Conservation (phyloP, 2,113 vertebrate species). For the Callionymus lyra region DNA sequence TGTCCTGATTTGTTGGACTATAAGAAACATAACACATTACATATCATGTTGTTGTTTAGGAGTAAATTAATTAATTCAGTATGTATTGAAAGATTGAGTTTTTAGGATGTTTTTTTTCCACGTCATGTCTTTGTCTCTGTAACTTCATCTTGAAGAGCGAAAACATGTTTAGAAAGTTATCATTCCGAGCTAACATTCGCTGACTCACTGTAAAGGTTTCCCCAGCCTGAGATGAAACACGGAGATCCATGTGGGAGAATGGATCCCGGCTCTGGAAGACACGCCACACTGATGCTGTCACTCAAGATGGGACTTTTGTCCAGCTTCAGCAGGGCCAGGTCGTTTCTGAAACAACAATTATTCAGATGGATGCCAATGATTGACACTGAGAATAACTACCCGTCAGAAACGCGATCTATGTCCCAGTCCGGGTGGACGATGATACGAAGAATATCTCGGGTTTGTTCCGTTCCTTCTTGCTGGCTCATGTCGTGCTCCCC, state of each 20-base stretch:
- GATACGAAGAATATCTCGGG: slow-evolving; percentile 50
- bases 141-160: too few species aligned
- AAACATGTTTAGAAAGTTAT: too few species aligned
- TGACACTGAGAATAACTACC: slow-evolving; percentile 22
- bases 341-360: slow-evolving; percentile 39
- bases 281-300: slow-evolving; percentile 45
- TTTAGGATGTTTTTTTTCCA: too few species aligned
- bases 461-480: slow-evolving; percentile 56
- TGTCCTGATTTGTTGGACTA: too few species aligned
- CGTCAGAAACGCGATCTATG: slow-evolving; percentile 43
- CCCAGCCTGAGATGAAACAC: slow-evolving; percentile 63
- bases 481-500: slow-evolving; percentile 52
- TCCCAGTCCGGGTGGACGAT: slow-evolving; percentile 60
- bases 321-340: slow-evolving; percentile 63
- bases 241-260: slow-evolving; percentile 31
- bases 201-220: slow-evolving; percentile 59
- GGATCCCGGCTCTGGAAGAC: slow-evolving; percentile 49
- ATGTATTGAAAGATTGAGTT: too few species aligned
- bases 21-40: too few species aligned
- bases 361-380: too few species aligned
- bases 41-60: too few species aligned
- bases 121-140: too few species aligned
- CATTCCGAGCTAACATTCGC: too few species aligned
- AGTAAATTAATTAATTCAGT: too few species aligned
- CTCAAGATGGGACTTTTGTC: slow-evolving; percentile 51